Evolutionary conservation across 2,113 vertebrate species (phyloP).

Genomic region (Vanacampus margaritifer): DNA sequence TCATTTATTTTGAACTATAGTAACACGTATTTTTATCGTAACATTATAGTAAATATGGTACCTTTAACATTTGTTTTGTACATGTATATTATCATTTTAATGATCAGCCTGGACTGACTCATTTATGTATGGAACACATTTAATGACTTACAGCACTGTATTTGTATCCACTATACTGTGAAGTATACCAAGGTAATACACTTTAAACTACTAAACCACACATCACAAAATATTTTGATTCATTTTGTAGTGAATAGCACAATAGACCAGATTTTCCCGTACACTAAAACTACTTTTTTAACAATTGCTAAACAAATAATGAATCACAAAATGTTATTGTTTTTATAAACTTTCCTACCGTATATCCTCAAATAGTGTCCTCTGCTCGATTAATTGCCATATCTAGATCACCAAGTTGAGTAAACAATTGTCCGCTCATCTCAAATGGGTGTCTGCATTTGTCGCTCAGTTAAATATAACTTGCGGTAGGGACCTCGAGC

Average conservation of each 20-base stretch:
- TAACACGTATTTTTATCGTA: constrained; percentile 2
- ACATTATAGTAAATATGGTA: background rate
- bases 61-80: constrained; percentile 13
- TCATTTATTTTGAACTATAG: constrained; percentile 2
- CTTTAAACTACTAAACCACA: constrained; percentile 3
- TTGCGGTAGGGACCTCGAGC: background rate
- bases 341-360: background rate
- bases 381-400: no score
- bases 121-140: constrained; percentile 21
- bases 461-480: background rate
- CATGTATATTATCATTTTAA: constrained; percentile 7
- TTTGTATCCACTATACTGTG: constrained; percentile 2
- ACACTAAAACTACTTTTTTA: background rate
- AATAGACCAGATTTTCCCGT: background rate
- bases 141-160: constrained; percentile 1
- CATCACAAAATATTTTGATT: constrained; percentile 16
- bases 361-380: no score
- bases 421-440: no score
- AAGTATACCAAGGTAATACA: background rate
- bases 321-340: background rate
- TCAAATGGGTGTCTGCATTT: background rate
- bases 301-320: background rate
- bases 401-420: no score
- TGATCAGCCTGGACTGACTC: constrained; percentile 19
- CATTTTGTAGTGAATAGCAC: constrained; percentile 5